A percentile compares a stretch with the other conserved stretches of the same genome.
Conservation (phyloP, 2,113 vertebrate species). For the Stegastes partitus region DNA sequence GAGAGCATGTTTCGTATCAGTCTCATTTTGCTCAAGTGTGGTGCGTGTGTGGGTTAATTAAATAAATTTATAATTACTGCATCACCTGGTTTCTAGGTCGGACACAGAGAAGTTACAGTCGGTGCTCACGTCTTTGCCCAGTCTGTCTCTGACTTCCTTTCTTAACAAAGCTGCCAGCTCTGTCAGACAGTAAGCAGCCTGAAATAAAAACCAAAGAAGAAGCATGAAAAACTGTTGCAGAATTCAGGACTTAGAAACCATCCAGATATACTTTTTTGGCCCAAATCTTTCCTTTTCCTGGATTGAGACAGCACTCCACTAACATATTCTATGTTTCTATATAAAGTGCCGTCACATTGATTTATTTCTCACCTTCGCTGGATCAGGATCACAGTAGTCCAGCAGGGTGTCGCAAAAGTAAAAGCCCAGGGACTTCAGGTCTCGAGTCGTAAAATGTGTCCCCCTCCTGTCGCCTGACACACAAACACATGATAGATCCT, state of each 20-base stretch:
- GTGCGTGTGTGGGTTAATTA: neutral
- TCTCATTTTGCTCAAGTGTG: neutral
- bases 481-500: constrained; percentile 3
- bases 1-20: neutral
- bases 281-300: neutral
- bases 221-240: neutral
- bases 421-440: constrained; percentile 90
- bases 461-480: constrained; percentile 85
- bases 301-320: neutral
- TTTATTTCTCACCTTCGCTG: constrained; percentile 85
- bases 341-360: neutral
- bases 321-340: neutral
- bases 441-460: constrained; percentile 89
- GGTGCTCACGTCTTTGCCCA: constrained; percentile 72
- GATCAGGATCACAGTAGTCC: constrained; percentile 92
- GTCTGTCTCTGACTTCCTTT: constrained; percentile 79
- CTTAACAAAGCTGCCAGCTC: constrained; percentile 82
- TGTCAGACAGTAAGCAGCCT: constrained; percentile 77
- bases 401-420: constrained; percentile 93
- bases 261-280: neutral
- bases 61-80: neutral
- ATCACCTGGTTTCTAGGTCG: constrained; percentile 93
- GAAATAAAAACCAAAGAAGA: constrained; percentile 8
- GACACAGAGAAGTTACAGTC: constrained; percentile 84
- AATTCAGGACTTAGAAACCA: neutral